Base-by-base conservation (phyloP, 64 coral and sea anemone species). In the Montipora efflorescens region DNA sequence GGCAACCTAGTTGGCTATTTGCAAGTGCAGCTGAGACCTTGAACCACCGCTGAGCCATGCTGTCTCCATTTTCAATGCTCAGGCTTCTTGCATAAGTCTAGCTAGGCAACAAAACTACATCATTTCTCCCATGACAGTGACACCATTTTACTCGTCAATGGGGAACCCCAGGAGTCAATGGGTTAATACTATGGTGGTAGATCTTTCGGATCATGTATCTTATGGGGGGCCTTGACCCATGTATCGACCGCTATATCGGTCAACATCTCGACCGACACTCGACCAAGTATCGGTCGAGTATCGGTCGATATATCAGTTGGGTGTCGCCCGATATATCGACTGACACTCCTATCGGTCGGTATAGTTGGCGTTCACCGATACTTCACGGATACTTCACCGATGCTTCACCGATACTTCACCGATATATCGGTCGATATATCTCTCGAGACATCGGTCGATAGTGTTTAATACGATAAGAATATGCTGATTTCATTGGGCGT, bases 361-460 rank as follows among this genome's bases (percentile, higher is more conserved):
- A 47, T 44, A 67, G n/a, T 75, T 75, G 18, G 73, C 73, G 20
- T 77, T 28, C 22, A 47, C 14, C 75, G 43, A 77, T 77, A 47
- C 75, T 77, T 44, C 44, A 77, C 75, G 11, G 75, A 77, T 77
- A 77, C 75, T 77, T 77, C 75, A 77, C 43, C 75, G 62, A 18
- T 67, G 15, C 10, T 15, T 67, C 11, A 14, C 62, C 3, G 62
- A 7, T 75, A 25, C 9, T 75, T 23, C 20, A 75, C 14, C 75
- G 62, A 14, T 67, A 47, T 44, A 45, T 77, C 62, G 62, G 12
- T 67, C 12, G 62, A 67, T 67, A 67, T 67, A 67, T 67, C 62
- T 11, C 23, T 77, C 75, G 75, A 77, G 18, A 7, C 12, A 77
- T 77, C 75, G 62, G 62, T 4, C 62, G 62, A 67, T 14, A 67